Evolutionary conservation across 2,888 invertebrate genomes (phyloP).

Genomic region (Scaptomyza caliginosa): DNA sequence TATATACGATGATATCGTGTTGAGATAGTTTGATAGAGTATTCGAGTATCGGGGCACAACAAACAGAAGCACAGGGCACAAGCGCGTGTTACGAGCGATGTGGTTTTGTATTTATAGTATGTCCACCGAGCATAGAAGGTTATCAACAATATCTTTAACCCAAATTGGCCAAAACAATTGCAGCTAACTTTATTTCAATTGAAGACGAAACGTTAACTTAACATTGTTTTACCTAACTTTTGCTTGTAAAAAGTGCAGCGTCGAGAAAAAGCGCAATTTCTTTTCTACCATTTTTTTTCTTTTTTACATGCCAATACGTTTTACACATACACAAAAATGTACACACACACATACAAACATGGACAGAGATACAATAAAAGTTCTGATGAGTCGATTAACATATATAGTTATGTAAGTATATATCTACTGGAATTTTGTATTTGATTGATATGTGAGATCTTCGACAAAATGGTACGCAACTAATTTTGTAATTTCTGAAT

Average conservation of each 20-base stretch:
- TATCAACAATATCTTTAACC: constrained; percentile 54
- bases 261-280: constrained; percentile 75
- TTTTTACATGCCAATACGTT: constrained; percentile 43
- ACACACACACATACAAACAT: constrained; percentile 21
- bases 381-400: neutral
- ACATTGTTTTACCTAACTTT: constrained; percentile 6
- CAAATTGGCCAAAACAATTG: constrained; percentile 42
- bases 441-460: neutral
- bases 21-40: constrained; percentile 9
- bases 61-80: constrained; percentile 71
- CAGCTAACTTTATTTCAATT: constrained; percentile 71
- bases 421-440: neutral
- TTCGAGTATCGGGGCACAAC: constrained; percentile 64
- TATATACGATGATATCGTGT: constrained; percentile 45
- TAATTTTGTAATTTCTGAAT: neutral
- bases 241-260: constrained; percentile 53
- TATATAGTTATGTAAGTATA: neutral
- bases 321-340: constrained; percentile 31
- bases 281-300: neutral
- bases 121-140: constrained; percentile 69
- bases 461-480: constrained; percentile 1
- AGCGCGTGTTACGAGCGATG: constrained; percentile 61
- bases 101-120: constrained; percentile 12
- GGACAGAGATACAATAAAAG: constrained; percentile 21
- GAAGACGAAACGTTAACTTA: constrained; percentile 62